phyloP scores from a whole-genome alignment of 2,888 invertebrate genomes.

The Parascotia fuliginaria region DNA sequence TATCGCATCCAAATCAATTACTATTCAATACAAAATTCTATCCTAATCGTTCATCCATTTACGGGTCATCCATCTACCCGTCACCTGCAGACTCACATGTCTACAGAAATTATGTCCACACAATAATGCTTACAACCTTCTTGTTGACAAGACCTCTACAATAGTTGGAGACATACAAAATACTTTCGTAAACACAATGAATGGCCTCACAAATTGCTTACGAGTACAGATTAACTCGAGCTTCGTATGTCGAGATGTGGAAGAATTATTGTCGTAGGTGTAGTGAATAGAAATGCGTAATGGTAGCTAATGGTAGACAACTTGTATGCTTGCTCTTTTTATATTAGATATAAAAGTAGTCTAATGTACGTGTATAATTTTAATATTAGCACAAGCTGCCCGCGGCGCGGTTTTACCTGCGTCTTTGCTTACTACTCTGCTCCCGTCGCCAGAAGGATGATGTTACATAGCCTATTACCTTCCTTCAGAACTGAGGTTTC shows the following conservation, averaged over 20 bases:
- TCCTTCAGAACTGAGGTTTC: too few relatives aligned
- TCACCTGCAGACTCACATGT: conserved; percentile 18
- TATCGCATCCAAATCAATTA: conserved; percentile 6
- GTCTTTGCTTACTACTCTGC: too few relatives aligned
- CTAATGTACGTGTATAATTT: too few relatives aligned
- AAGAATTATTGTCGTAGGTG: not conserved
- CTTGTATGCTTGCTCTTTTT: too few relatives aligned
- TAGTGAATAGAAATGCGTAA: not conserved
- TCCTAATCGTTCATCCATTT: conserved; percentile 26
- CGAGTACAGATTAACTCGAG: conserved; percentile 9
- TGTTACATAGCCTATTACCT: too few relatives aligned
- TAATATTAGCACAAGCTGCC: too few relatives aligned
- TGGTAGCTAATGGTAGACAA: too few relatives aligned
- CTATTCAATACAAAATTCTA: conserved; percentile 12
- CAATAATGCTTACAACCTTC: conserved; percentile 25
- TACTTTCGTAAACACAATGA: conserved; percentile 15
- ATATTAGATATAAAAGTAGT: too few relatives aligned
- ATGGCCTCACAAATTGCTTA: conserved; percentile 19
- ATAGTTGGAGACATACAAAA: conserved; percentile 27
- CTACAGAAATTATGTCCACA: conserved; percentile 18
- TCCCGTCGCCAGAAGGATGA: too few relatives aligned
- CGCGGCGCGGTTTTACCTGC: too few relatives aligned
- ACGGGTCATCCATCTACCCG: conserved; percentile 17
- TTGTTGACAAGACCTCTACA: conserved; percentile 17
- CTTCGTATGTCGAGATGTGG: conserved; percentile 1